Evolutionary conservation across 2,797 vertebrate species (phyloP).

Genomic region (Cyprinella venusta): DNA sequence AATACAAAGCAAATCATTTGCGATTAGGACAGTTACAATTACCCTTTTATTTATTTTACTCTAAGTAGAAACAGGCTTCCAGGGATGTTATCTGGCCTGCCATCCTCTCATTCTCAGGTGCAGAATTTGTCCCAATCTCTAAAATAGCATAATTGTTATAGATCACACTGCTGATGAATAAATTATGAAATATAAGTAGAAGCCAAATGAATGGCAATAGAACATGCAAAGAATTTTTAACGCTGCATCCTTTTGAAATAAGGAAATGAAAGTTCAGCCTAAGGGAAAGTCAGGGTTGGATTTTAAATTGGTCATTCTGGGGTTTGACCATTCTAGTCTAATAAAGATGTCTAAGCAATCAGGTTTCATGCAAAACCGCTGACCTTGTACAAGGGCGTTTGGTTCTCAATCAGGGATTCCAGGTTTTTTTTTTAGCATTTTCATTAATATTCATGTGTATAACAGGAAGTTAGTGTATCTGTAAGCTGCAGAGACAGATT

Average conservation of each 20-base stretch:
- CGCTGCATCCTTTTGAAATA: conserved; percentile 72
- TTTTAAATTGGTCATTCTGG: conserved; percentile 37
- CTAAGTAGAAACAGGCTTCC: not conserved
- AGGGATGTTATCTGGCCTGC: not conserved
- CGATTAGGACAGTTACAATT: not conserved
- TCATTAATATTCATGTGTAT: not conserved
- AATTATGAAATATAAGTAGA: conserved; percentile 70
- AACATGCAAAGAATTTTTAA: conserved; percentile 67
- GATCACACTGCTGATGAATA: conserved; percentile 65
- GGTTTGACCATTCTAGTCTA: conserved; percentile 19
- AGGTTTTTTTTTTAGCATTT: not conserved
- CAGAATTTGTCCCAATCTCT: not conserved
- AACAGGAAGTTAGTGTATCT: not conserved
- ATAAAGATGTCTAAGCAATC: conserved; percentile 21
- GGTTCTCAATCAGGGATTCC: not conserved
- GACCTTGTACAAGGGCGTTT: not conserved
- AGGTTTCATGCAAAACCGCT: conserved; percentile 1
- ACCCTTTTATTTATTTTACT: not conserved
- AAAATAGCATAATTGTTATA: conserved; percentile 64
- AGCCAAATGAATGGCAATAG: conserved; percentile 66
- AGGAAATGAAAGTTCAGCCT: conserved; percentile 67
- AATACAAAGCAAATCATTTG: not conserved
- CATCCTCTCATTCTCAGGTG: not conserved
- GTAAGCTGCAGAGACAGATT: conserved; percentile 18
- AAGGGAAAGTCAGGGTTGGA: conserved; percentile 59